Percentiles rank a stretch among this genome's conserved stretches.
These are phyloP conservation scores for Aphidius gifuensis DNA, from an alignment of 1,140 invertebrate genomes.

Conservation along the genomic window DNA sequence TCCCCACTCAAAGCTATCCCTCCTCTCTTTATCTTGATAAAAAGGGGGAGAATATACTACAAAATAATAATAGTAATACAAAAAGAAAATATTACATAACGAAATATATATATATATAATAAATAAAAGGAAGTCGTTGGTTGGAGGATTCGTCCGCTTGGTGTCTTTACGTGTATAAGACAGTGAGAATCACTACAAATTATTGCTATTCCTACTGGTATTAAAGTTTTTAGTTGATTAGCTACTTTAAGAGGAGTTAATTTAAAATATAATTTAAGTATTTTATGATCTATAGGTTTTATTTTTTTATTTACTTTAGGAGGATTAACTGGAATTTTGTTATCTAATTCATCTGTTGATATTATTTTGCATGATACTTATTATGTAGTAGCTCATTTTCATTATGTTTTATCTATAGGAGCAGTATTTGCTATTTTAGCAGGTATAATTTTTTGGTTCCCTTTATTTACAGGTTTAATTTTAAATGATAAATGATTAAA, in stretches of 20 bases:
- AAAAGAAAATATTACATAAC: too few species aligned
- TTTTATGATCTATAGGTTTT: constrained; percentile 68
- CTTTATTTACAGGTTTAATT: constrained; percentile 60
- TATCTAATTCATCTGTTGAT: constrained; percentile 72
- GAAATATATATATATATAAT: too few species aligned
- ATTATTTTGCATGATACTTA: constrained; percentile 71
- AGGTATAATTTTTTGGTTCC: constrained; percentile 66
- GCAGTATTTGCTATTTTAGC: constrained; percentile 70
- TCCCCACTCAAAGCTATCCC: too few species aligned
- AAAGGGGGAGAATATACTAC: too few species aligned
- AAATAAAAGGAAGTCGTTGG: too few species aligned
- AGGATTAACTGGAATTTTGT: constrained; percentile 63
- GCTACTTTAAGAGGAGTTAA: constrained; percentile 57
- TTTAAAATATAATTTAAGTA: constrained; percentile 55
- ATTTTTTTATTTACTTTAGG: constrained; percentile 68
- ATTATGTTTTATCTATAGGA: constrained; percentile 67
- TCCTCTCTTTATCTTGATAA: too few species aligned
- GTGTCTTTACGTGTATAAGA: too few species aligned
- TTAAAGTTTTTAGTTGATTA: constrained; percentile 69
- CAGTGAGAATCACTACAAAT: too few species aligned
- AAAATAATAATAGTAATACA: too few species aligned
- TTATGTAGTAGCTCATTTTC: constrained; percentile 75
- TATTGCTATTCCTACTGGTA: constrained; percentile 46
- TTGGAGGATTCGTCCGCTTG: too few species aligned
- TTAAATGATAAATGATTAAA: constrained; percentile 59